Conservation (phyloP, 2,113 vertebrate genomes). For the Sinocyclocheilus anshuiensis region DNA sequence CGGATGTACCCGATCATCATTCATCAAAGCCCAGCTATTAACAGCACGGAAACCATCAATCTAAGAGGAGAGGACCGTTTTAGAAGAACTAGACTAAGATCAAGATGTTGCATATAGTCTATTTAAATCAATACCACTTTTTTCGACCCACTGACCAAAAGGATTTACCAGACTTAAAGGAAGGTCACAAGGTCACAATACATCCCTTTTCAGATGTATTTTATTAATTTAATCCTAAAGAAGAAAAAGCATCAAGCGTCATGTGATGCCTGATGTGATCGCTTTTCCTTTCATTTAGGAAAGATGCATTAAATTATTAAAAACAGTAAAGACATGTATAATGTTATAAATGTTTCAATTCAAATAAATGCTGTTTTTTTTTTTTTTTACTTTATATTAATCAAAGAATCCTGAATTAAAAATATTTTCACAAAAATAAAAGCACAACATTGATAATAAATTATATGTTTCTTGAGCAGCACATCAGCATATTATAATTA, state of each 20-base stretch:
- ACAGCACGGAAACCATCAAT: conserved; percentile 19
- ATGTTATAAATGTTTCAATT: not conserved
- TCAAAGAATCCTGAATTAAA: not conserved
- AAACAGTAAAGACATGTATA: not conserved
- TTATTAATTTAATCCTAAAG: not conserved
- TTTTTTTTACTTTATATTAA: not conserved
- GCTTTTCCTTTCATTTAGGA: not conserved
- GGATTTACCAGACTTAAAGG: not conserved
- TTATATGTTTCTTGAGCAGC: too few relatives aligned
- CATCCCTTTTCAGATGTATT: not conserved
- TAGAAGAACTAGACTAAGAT: conserved; percentile 5
- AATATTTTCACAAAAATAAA: not conserved
- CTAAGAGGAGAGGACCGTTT: not conserved
- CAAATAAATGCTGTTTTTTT: not conserved
- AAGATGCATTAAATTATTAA: not conserved
- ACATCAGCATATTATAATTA: too few relatives aligned
- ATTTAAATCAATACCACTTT: conserved; percentile 25
- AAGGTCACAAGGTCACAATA: not conserved
- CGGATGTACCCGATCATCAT: not conserved
- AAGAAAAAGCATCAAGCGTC: not conserved
- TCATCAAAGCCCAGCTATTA: conserved; percentile 27
- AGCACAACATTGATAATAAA: too few relatives aligned
- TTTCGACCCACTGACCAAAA: not conserved
- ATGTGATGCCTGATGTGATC: too few relatives aligned
- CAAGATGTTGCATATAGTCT: not conserved